Evolutionary conservation across 2,113 vertebrate genomes (phyloP).

Genomic region (Solea solea): DNA sequence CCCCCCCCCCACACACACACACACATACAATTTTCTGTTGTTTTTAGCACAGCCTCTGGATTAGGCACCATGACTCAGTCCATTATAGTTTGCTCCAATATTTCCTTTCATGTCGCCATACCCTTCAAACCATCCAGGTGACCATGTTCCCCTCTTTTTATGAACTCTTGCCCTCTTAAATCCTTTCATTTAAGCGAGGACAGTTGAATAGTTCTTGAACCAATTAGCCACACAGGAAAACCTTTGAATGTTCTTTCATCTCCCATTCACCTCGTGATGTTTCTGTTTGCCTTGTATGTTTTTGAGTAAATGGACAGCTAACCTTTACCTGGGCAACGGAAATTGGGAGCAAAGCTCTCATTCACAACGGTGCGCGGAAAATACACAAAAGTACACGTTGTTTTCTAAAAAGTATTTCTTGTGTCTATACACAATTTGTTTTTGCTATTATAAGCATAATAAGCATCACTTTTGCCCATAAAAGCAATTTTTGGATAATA

Average conservation of each 20-base stretch:
- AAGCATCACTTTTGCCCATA: not conserved
- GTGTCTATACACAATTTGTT: not conserved
- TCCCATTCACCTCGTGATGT: constrained; percentile 4
- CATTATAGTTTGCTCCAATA: constrained; percentile 25
- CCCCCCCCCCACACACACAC: not conserved
- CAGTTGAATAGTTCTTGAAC: constrained; percentile 29
- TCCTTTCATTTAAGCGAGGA: constrained; percentile 21
- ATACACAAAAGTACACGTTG: no score
- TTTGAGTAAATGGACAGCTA: no score
- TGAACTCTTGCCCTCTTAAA: constrained; percentile 35
- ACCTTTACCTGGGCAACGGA: no score
- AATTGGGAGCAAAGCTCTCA: no score
- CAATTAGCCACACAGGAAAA: constrained; percentile 49
- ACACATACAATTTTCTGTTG: constrained; percentile 14
- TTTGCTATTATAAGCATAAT: not conserved
- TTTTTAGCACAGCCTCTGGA: constrained; percentile 32
- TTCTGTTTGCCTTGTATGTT: constrained; percentile 13
- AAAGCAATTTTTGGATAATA: not conserved
- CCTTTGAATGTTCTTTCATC: constrained; percentile 33
- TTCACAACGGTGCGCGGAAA: no score
- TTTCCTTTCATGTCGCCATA: constrained; percentile 45
- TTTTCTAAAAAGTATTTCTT: no score
- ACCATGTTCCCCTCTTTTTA: constrained; percentile 33
- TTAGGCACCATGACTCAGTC: constrained; percentile 19
- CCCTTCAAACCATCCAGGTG: constrained; percentile 24